These are phyloP conservation scores for Notechis scutatus DNA, from an alignment of 2,113 vertebrate genomes.

Conservation along the genomic window DNA sequence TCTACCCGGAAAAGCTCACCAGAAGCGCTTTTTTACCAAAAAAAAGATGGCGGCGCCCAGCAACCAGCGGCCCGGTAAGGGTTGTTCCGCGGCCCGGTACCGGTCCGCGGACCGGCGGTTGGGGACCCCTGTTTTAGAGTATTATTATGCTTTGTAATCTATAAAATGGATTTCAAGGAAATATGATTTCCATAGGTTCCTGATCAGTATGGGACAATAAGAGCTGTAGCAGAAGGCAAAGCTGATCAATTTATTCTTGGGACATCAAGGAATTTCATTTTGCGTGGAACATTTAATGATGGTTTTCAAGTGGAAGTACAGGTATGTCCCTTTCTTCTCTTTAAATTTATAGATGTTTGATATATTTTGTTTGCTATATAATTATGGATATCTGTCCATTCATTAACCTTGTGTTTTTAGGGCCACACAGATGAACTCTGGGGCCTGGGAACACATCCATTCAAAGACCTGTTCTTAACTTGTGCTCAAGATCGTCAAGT, in stretches of 20 bases:
- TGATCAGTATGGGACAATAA: constrained; percentile 92
- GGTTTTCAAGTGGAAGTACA: constrained; percentile 93
- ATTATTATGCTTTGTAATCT: neutral
- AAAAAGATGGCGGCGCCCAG: too few species aligned
- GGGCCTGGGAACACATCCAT: constrained; percentile 94
- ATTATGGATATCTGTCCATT: neutral
- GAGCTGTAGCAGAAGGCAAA: constrained; percentile 92
- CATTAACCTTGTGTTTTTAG: constrained; percentile 59
- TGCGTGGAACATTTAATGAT: constrained; percentile 92
- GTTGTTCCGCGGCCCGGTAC: too few species aligned
- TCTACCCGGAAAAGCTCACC: too few species aligned
- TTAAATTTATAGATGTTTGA: neutral
- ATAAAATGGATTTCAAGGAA: constrained; percentile 14
- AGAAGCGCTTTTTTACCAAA: too few species aligned
- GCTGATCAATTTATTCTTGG: constrained; percentile 92
- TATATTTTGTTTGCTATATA: neutral
- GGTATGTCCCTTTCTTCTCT: constrained; percentile 65
- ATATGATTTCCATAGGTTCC: constrained; percentile 79
- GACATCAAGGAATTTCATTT: constrained; percentile 92
- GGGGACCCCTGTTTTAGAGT: too few species aligned
- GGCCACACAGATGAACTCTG: constrained; percentile 98
- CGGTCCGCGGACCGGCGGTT: too few species aligned
- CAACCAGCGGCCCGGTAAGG: too few species aligned
- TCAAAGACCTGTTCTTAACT: constrained; percentile 87
- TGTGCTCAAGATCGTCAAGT: constrained; percentile 96